Base-by-base conservation (phyloP, 2,797 vertebrate species). In the Poliocrania exsul region DNA sequence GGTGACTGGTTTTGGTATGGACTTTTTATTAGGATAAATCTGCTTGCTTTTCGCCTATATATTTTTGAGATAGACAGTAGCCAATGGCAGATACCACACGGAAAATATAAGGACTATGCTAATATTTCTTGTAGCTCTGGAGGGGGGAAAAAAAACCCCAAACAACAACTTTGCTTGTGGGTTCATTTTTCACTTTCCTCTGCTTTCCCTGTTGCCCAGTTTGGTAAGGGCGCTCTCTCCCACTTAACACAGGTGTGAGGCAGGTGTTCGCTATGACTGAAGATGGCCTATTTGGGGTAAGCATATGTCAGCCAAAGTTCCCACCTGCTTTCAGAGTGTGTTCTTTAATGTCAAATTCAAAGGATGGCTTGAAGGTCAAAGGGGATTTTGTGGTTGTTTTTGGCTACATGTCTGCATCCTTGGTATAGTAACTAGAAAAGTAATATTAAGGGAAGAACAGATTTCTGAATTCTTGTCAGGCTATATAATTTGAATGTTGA, bases 161-260 rank as follows among this genome's bases (percentile, higher is more conserved):
- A 42, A 42, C 40, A 42, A 42, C 40, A 42, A 42, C 16, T 42
- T 42, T 72, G 16, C 26, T 89, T 38, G 6, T 10, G 3, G 3
- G 26, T 54, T 93, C 10, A 23, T 77, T 66, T 92, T 90, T 54
- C 7, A 11, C 23, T 72, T 90, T 85, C 8, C 28, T 33, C 21
- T 70, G 17, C 38, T 64, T 78, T 53, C n/a, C 38, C 29, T 58
- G 23, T 71, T 89, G 57, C 64, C 19, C 17, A 64, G 0, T 60
- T 93, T 89, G 24, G 38, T 73, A 65, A 88, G 89, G 95, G 79
- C 25, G 51, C 38, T 90, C 65, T 72, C 82, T 93, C 96, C 85
- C 69, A 86, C 87, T 24, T 47, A 15, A 28, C 51, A 61, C 96
- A 96, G 96, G 81, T 95, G 95, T 88, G 94, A 77, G 33, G 61